Evolutionary conservation across 2,888 invertebrate species (phyloP).

Genomic region (Netelia virgata): DNA sequence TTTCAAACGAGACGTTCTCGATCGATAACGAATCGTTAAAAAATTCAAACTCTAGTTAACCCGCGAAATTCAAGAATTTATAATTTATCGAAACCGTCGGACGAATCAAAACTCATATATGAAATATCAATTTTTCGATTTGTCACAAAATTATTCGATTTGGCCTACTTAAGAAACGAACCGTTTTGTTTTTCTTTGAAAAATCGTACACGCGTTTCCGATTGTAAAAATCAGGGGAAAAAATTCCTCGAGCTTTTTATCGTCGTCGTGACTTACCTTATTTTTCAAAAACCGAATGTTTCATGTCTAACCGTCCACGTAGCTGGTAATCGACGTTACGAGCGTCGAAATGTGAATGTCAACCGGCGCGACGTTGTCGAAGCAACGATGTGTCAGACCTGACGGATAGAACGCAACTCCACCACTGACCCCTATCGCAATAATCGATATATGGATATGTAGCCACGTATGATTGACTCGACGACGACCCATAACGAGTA

Average conservation of each 20-base stretch:
- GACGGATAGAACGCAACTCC: slow-evolving; percentile 74
- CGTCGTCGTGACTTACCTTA: slow-evolving; percentile 66
- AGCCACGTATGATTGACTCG: slow-evolving; percentile 78
- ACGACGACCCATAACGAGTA: slow-evolving; percentile 58
- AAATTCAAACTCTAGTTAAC: too few relatives aligned
- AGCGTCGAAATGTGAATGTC: slow-evolving; percentile 60
- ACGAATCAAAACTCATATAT: too few relatives aligned
- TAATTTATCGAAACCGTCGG: neutral
- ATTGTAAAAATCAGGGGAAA: neutral
- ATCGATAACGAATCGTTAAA: too few relatives aligned
- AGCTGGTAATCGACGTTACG: slow-evolving; percentile 29
- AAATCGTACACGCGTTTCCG: neutral
- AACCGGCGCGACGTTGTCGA: slow-evolving; percentile 72
- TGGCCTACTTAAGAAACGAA: neutral
- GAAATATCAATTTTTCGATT: neutral
- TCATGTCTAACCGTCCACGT: slow-evolving; percentile 56
- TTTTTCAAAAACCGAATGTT: slow-evolving; percentile 42
- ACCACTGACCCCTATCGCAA: slow-evolving; percentile 82
- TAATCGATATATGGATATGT: slow-evolving; percentile 83
- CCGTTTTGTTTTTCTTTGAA: neutral
- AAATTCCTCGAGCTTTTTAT: neutral
- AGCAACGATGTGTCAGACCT: slow-evolving; percentile 75
- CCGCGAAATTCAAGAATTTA: too few relatives aligned
- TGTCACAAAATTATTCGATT: neutral
- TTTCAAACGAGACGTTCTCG: too few relatives aligned